Evolutionary conservation across 2,113 vertebrate genomes (phyloP).

Genomic region (Eurystomus gularis): DNA sequence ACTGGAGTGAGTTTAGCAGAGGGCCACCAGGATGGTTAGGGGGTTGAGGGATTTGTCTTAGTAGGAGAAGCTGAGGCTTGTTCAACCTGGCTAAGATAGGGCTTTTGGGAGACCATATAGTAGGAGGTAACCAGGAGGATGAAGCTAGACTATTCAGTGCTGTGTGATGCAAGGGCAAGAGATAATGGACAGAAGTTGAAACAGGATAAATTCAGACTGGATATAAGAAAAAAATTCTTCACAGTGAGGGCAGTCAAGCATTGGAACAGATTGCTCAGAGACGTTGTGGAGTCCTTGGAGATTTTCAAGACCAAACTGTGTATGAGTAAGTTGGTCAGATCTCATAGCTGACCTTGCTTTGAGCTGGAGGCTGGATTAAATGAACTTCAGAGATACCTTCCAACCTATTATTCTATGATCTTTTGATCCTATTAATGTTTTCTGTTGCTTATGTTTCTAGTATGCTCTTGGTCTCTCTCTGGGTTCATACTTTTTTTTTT

Average conservation of each 20-base stretch:
- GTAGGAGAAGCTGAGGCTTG: background rate
- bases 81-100: background rate
- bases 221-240: background rate
- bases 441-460: background rate
- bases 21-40: background rate
- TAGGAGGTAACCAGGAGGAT: background rate
- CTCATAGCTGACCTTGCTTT: background rate
- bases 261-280: background rate
- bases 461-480: background rate
- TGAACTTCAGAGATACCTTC: background rate
- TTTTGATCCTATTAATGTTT: background rate
- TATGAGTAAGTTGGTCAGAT: background rate
- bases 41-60: background rate
- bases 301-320: background rate
- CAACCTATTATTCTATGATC: background rate
- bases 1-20: fast-evolving
- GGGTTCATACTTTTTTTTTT: background rate
- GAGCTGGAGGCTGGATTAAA: background rate
- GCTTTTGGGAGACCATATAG: background rate
- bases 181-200: background rate
- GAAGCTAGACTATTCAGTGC: background rate
- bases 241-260: background rate
- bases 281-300: background rate
- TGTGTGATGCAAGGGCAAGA: fast-evolving
- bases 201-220: background rate